phyloP scores from a whole-genome alignment of 1,140 invertebrate genomes.

The Macrobrachium nipponense region DNA sequence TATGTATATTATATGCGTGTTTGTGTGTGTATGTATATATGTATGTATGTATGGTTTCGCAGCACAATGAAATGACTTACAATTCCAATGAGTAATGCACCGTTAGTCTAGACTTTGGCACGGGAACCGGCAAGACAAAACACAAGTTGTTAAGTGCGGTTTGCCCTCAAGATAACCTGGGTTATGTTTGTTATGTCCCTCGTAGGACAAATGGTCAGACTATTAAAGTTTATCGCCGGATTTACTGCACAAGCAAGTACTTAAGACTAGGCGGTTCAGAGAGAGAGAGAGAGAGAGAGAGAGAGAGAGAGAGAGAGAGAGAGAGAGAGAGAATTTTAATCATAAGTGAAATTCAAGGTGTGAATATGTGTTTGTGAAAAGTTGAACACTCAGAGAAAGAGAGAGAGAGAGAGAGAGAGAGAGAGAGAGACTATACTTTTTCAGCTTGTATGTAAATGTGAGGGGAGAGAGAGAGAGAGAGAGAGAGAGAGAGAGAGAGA shows the following conservation, averaged over 20 bases:
- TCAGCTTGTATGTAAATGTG: neutral
- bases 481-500: constrained; percentile 32
- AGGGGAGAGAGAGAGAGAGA: constrained; percentile 28
- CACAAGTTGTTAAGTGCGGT: too few relatives aligned
- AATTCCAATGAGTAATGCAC: too few relatives aligned
- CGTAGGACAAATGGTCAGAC: too few relatives aligned
- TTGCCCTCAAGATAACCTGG: too few relatives aligned
- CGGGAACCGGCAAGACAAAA: too few relatives aligned
- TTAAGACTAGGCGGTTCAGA: neutral
- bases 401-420: constrained; percentile 32
- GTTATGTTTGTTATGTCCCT: too few relatives aligned
- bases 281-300: constrained; percentile 26
- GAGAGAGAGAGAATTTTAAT: constrained; percentile 9
- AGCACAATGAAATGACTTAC: too few relatives aligned
- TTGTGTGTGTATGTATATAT: neutral
- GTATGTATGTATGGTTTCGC: neutral
- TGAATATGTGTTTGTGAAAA: too few relatives aligned
- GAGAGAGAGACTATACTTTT: neutral
- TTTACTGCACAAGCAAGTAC: neutral
- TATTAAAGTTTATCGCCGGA: too few relatives aligned
- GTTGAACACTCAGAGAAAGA: neutral
- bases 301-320: constrained; percentile 12
- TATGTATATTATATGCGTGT: neutral
- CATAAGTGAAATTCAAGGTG: too few relatives aligned
- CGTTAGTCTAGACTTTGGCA: too few relatives aligned